Conservation (phyloP, 2,797 vertebrate species). For the Denticeps clupeoides region DNA sequence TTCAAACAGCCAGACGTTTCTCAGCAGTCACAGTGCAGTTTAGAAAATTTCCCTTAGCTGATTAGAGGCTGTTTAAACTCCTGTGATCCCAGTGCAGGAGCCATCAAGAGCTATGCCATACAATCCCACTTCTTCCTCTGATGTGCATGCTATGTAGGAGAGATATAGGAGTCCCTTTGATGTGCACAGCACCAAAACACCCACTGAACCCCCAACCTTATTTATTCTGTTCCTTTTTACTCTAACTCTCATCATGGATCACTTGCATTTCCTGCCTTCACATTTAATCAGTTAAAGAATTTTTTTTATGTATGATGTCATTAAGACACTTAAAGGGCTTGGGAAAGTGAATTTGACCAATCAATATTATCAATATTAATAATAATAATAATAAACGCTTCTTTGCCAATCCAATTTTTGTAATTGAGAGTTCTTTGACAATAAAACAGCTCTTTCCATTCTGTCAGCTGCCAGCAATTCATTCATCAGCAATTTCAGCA, state of each 20-base stretch:
- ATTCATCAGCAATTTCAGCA: too few relatives aligned
- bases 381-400: too few relatives aligned
- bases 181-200: not conserved
- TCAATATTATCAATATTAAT: too few relatives aligned
- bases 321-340: too few relatives aligned
- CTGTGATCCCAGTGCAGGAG: not conserved
- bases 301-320: too few relatives aligned
- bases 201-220: not conserved
- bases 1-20: too few relatives aligned
- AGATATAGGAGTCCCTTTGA: not conserved
- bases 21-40: too few relatives aligned
- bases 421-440: too few relatives aligned
- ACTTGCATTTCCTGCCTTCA: slow-evolving; percentile 1
- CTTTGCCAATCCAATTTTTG: too few relatives aligned
- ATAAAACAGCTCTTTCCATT: too few relatives aligned
- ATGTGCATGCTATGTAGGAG: not conserved
- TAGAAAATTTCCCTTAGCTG: not conserved
- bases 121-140: not conserved
- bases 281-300: not conserved
- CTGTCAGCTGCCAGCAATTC: too few relatives aligned
- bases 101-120: not conserved
- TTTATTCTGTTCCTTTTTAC: not conserved
- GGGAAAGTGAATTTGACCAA: too few relatives aligned
- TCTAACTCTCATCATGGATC: not conserved
- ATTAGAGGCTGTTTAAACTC: not conserved